Evolutionary conservation across 2,888 invertebrate species (phyloP), one percentile per base, ranked within the genome.

Genomic region (Pterostichus madidus): DNA sequence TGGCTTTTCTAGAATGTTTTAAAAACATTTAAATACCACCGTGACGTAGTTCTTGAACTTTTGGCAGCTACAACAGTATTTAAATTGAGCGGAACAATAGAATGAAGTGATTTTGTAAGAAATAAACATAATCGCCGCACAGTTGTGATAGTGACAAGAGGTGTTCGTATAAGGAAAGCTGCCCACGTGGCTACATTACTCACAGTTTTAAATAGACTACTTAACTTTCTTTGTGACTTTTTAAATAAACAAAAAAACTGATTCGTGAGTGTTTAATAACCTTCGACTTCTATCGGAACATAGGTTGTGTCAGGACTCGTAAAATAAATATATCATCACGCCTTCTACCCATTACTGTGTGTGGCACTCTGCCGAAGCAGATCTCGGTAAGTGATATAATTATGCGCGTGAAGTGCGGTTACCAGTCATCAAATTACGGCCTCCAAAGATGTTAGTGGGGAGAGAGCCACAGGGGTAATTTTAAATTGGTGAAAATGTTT

Each of bases 171-270:
- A 64, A 64, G 64, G 64, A 35, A 13, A 64, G 31, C 64, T 61
- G n/a, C 64, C 64, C 39, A 64, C 64, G 13, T n/a, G 31, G 1
- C 10, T 0, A 52, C 52, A 52, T 64, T 31, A 64, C 15, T 64
- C 64, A 64, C 64, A 39, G 64, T 64, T 64, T 64, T 64, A 64
- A 64, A 64, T 64, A 64, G 32, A 64, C 64, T 64, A 64, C 64
- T 64, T 64, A 64, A 64, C 64, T 64, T 64, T 64, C 64, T 64
- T 64, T 64, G 64, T 64, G 15, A 32, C 64, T 64, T 64, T 32
- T 64, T 32, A 64, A 64, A 64, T 35, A 32, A 32, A 35, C 8
- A 59, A 59, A 56, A 64, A 64, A 39, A 13, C 11, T 8, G 24
- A 24, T 35, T 13, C 52, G 64, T 17, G 59, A 59, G n/a, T 35